These are phyloP conservation scores for Galagoides demidoff DNA, from an alignment of 2,797 vertebrate species.

Conservation along the genomic window DNA sequence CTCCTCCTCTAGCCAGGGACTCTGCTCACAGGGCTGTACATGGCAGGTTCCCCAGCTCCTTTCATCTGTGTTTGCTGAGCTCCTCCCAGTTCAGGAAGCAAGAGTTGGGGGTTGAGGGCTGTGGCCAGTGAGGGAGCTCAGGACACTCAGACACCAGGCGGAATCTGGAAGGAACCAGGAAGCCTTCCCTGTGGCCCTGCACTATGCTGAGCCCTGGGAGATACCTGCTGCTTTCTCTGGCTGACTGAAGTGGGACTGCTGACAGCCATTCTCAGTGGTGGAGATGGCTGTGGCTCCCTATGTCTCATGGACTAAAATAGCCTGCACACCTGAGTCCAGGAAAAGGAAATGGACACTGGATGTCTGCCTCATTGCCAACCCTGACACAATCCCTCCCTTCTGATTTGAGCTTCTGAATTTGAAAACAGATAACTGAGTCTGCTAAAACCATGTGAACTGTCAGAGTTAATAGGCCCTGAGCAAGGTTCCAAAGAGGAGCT, in stretches of 20 bases:
- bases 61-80: too few species aligned
- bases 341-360: fast-evolving
- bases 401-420: too few species aligned
- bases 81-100: too few species aligned
- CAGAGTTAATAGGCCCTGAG: too few species aligned
- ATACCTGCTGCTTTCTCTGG: conserved; percentile 85
- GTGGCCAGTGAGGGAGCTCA: background rate
- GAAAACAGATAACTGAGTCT: too few species aligned
- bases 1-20: too few species aligned
- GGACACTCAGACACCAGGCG: background rate
- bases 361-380: fast-evolving
- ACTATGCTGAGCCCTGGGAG: fast-evolving
- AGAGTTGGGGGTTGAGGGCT: too few species aligned
- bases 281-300: conserved; percentile 91
- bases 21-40: too few species aligned
- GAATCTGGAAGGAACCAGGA: background rate
- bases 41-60: too few species aligned
- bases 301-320: conserved; percentile 91
- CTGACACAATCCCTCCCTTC: too few species aligned
- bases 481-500: too few species aligned
- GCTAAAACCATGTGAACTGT: too few species aligned
- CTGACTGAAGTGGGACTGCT: conserved; percentile 89
- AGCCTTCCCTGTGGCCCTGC: background rate
- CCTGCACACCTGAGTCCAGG: conserved; percentile 90
- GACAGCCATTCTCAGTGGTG: conserved; percentile 90